phyloP scores from a whole-genome alignment of 1,140 invertebrate genomes.

The Aphidius gifuensis region DNA sequence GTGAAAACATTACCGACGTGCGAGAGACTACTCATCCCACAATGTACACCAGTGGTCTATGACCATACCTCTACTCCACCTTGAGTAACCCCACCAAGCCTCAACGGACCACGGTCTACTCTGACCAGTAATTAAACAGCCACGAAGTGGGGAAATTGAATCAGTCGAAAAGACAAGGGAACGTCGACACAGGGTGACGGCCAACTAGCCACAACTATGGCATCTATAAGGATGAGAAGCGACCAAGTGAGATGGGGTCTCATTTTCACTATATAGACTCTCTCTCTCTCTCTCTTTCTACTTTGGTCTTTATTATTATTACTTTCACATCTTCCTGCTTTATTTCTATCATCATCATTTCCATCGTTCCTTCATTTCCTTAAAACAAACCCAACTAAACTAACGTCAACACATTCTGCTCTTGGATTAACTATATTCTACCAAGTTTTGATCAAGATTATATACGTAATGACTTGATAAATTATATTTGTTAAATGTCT shows the following conservation, averaged over 20 bases:
- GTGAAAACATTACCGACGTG: slow-evolving; percentile 32
- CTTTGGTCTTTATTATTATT: too few relatives aligned
- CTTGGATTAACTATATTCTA: too few relatives aligned
- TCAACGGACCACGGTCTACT: slow-evolving; percentile 42
- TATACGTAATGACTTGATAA: slow-evolving; percentile 44
- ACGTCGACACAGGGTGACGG: slow-evolving; percentile 53
- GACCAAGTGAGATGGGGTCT: slow-evolving; percentile 15
- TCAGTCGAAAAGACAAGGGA: slow-evolving; percentile 55
- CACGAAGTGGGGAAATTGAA: slow-evolving; percentile 55
- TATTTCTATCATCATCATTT: too few relatives aligned
- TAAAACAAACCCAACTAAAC: too few relatives aligned
- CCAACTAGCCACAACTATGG: slow-evolving; percentile 54
- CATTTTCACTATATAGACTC: not conserved
- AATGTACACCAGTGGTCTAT: too few relatives aligned
- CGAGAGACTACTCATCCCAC: slow-evolving; percentile 5
- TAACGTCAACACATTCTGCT: too few relatives aligned
- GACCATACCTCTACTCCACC: slow-evolving; percentile 1
- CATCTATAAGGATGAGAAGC: slow-evolving; percentile 31
- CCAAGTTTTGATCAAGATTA: slow-evolving; percentile 52
- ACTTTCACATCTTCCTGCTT: too few relatives aligned
- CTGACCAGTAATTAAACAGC: slow-evolving; percentile 55
- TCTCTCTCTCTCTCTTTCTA: too few relatives aligned
- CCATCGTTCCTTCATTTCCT: too few relatives aligned
- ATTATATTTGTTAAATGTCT: slow-evolving; percentile 27
- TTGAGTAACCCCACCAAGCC: slow-evolving; percentile 11